A percentile compares a stretch with the other conserved stretches of the same genome.
Conservation (phyloP, 2,797 vertebrate genomes). For the Onychomys torridus region DNA sequence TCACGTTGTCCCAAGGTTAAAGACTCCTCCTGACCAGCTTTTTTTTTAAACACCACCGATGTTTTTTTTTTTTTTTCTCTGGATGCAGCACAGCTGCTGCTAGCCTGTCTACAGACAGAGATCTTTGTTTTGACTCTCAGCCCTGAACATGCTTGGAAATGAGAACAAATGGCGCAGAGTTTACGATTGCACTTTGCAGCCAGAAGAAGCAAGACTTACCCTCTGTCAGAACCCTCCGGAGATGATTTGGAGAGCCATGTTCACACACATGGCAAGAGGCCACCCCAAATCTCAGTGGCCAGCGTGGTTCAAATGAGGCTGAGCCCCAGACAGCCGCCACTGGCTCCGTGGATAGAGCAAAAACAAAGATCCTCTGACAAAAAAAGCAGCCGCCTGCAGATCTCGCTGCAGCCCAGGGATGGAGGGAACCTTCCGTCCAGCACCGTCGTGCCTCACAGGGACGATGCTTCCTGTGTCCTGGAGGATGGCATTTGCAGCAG, state of each 20-base stretch:
- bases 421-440: conserved; percentile 83
- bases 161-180: conserved; percentile 95
- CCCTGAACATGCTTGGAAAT: conserved; percentile 90
- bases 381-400: conserved; percentile 93
- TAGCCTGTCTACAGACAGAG: conserved; percentile 80
- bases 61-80: conserved; percentile 92
- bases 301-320: conserved; percentile 92
- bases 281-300: conserved; percentile 86
- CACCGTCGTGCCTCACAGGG: conserved; percentile 57
- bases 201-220: conserved; percentile 95
- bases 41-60: conserved; percentile 89
- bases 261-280: conserved; percentile 84
- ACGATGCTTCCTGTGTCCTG: conserved; percentile 66
- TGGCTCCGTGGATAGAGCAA: neutral
- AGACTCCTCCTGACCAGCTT: conserved; percentile 90
- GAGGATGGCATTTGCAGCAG: conserved; percentile 59
- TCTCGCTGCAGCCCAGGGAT: conserved; percentile 92
- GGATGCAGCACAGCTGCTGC: conserved; percentile 90
- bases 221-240: conserved; percentile 92
- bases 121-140: conserved; percentile 88
- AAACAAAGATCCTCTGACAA: conserved; percentile 83
- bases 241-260: conserved; percentile 89
- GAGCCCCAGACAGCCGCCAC: conserved; percentile 86
- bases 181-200: conserved; percentile 96
- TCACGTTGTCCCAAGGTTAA: conserved; percentile 78